These are phyloP conservation scores for Diorhabda sublineata DNA, from an alignment of 1,140 invertebrate species.

Conservation along the genomic window DNA sequence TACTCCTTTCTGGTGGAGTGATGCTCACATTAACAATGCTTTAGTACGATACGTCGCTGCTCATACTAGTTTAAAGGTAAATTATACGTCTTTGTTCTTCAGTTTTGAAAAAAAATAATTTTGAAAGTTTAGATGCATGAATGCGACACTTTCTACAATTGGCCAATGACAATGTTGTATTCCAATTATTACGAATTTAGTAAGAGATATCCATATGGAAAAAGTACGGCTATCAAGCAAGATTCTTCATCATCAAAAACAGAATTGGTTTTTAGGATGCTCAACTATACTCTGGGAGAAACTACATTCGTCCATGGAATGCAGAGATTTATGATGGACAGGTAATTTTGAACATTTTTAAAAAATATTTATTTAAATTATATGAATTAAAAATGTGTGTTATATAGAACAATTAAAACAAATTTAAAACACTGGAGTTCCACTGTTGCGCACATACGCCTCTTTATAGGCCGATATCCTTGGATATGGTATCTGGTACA, in stretches of 20 bases:
- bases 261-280: conserved; percentile 90
- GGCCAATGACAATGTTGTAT: conserved; percentile 70
- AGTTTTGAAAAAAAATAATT: background rate
- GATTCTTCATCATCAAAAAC: conserved; percentile 67
- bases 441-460: too few relatives aligned
- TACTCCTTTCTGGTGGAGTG: conserved; percentile 67
- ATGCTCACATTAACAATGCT: conserved; percentile 66
- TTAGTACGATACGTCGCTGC: conserved; percentile 69
- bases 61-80: conserved; percentile 60
- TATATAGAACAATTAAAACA: too few relatives aligned
- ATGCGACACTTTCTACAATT: conserved; percentile 66
- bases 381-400: too few relatives aligned
- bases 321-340: conserved; percentile 62
- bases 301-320: conserved; percentile 73
- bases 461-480: too few relatives aligned
- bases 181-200: conserved; percentile 72
- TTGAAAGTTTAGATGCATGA: conserved; percentile 56
- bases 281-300: conserved; percentile 80
- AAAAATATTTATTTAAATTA: too few relatives aligned
- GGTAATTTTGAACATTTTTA: conserved; percentile 39
- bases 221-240: conserved; percentile 67
- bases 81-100: background rate
- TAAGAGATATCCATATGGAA: conserved; percentile 65
- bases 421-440: too few relatives aligned
- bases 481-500: too few relatives aligned